phyloP scores from a whole-genome alignment of 2,797 vertebrate species.

The Sternarchorhynchus goeldii region DNA sequence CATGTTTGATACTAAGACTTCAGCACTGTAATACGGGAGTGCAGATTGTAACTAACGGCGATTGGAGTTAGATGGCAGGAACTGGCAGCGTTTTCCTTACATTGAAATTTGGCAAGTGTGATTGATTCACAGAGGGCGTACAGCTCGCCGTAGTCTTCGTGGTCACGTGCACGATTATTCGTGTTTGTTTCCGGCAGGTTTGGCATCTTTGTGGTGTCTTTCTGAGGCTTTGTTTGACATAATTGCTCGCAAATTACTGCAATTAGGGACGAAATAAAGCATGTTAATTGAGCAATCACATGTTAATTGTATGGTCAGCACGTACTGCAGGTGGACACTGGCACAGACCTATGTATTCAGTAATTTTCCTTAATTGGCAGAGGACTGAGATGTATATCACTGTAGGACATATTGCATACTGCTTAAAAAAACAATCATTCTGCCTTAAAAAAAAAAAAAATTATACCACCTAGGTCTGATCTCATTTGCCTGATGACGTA shows the following conservation, averaged over 20 bases:
- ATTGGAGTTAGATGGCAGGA: slow-evolving; percentile 45
- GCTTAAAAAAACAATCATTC: background rate
- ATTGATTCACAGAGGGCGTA: slow-evolving; percentile 32
- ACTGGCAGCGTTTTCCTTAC: slow-evolving; percentile 12
- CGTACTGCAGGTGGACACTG: slow-evolving; percentile 37
- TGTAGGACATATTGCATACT: slow-evolving; percentile 29
- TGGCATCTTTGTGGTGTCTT: slow-evolving; percentile 42
- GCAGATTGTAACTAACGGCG: slow-evolving; percentile 47
- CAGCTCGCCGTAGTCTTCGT: slow-evolving; percentile 12
- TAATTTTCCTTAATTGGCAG: slow-evolving; percentile 40
- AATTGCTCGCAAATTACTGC: slow-evolving; percentile 47
- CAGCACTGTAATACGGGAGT: slow-evolving; percentile 67
- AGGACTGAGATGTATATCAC: slow-evolving; percentile 22
- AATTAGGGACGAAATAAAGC: slow-evolving; percentile 40
- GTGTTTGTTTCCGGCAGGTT: slow-evolving; percentile 49
- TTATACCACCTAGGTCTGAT: background rate
- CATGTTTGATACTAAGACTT: slow-evolving; percentile 72
- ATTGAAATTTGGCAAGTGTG: slow-evolving; percentile 18
- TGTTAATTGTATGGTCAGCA: slow-evolving; percentile 37
- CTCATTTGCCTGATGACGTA: background rate
- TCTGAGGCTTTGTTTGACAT: slow-evolving; percentile 27
- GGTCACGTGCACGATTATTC: slow-evolving; percentile 43
- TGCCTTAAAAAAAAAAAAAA: background rate
- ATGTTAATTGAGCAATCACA: slow-evolving; percentile 18
- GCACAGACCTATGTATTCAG: slow-evolving; percentile 19